Evolutionary conservation across 2,888 invertebrate genomes (phyloP), one percentile per base, ranked within the genome.

Genomic region (Steromphala cineraria): DNA sequence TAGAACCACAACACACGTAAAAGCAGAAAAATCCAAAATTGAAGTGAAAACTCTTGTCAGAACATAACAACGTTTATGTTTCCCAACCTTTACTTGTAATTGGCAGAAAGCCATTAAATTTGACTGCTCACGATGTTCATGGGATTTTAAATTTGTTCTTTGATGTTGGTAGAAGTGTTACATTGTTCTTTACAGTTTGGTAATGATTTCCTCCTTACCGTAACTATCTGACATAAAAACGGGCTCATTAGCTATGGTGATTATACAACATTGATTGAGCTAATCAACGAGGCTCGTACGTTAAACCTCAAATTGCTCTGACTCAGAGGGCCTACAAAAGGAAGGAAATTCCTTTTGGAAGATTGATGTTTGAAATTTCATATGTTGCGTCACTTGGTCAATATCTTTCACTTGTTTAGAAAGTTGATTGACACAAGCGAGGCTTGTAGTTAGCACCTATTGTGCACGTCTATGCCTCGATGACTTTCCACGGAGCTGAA

Each of bases 261-360:
- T 71, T 71, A 71, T 71, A 36, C 36, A 71, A 71, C 71, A 71
- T 71, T 71, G 71, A 71, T 71, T 71, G 28, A 10, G 19, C 71
- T 71, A 71, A 71, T 71, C 40, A 71, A n/a, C 40, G 24, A 36
- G 71, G 19, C 71, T 71, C 36, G n/a, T 17, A 36, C 71, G 10
- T 40, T 71, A 31, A 31, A 71, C 71, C 40, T 19, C 28, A 71
- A 71, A 71, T 71, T 36, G 19, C 19, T 31, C 71, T 71, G 71
- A 71, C 36, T 71, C 40, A 71, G 19, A 40, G 71, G 36, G 19
- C 19, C n/a, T 31, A 40, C 28, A 28, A 71, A 31, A 19, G 31
- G 19, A n/a, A 36, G 71, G 40, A 71, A 71, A 71, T 71, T 36
- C n/a, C 36, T 31, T n/a, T 17, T 71, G 19, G 28, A 19, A n/a